Evolutionary conservation across 2,888 invertebrate genomes (phyloP), one percentile per base, ranked within the genome.

Genomic region (Baronia brevicornis): DNA sequence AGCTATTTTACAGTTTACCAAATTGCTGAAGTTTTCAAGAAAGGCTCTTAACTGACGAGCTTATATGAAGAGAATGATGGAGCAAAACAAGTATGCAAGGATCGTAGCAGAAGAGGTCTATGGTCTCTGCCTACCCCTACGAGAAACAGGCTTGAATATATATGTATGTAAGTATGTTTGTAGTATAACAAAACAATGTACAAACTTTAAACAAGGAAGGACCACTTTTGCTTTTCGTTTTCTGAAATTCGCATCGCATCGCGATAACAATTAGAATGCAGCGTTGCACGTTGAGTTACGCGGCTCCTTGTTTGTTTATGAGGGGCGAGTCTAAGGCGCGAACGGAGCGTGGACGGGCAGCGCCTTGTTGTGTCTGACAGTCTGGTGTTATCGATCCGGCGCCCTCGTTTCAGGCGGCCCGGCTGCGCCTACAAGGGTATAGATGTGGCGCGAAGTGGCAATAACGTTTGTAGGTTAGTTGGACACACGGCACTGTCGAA

Each of bases 351-450:
- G 43, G 39, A 51, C 44, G 44, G 46, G 47, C 45, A 46, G 45
- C 44, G 44, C 42, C 39, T 46, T 73, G 74, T 74, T 77, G 70
- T 77, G 72, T 73, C 77, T 78, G 62, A 63, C 60, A 55, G 86
- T 86, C 86, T 86, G 72, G 66, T 62, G 45, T 46, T 80, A 87
- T 87, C 85, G 87, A 87, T 84, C 85, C 67, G 75, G 63, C 82
- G 86, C 75, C 85, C 84, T 75, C 80, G 54, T 75, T 79, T 68
- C 70, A 59, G 58, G 41, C 54, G 54, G 60, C 64, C 68, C 71
- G 64, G 64, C 71, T 72, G 68, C 67, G 72, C 69, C 69, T 66
- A 63, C 54, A 56, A 54, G 55, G 64, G 66, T 58, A 55, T 60
- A 60, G 51, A 50, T 48, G 44, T 54, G 49, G 54, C 55, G 59